Evolutionary conservation across 2,113 vertebrate species (phyloP).

Genomic region (Larimichthys crocea): DNA sequence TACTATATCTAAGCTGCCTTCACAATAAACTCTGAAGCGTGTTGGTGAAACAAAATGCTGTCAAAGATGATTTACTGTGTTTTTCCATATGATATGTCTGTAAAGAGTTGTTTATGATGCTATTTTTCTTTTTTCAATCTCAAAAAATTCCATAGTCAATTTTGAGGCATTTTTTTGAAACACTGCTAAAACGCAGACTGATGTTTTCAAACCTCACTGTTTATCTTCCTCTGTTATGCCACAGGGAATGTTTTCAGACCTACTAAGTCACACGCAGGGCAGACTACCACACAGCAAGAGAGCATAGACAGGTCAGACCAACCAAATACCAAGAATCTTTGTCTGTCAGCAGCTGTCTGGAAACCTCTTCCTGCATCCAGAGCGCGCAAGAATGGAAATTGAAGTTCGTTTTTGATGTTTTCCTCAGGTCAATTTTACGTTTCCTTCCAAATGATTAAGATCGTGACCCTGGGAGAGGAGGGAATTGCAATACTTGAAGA

Average conservation of each 20-base stretch:
- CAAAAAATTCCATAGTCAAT: background rate
- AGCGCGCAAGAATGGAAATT: conserved; percentile 65
- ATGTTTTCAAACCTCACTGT: conserved; percentile 67
- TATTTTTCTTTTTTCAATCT: conserved; percentile 19
- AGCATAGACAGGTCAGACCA: conserved; percentile 81
- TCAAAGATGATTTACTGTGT: conserved; percentile 1
- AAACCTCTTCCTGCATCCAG: conserved; percentile 72
- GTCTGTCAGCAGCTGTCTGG: conserved; percentile 79
- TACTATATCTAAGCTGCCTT: conserved; percentile 9
- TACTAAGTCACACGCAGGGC: conserved; percentile 71
- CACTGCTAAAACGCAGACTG: conserved; percentile 44
- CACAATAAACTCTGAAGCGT: background rate
- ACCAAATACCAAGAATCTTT: conserved; percentile 76
- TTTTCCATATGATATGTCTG: conserved; percentile 25
- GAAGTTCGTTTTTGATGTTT: conserved; percentile 73
- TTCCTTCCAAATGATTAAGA: conserved; percentile 68
- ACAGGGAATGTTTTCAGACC: conserved; percentile 77
- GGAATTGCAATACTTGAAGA: conserved; percentile 49
- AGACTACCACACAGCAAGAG: conserved; percentile 82
- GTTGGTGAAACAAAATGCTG: conserved; percentile 15
- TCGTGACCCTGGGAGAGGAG: conserved; percentile 52
- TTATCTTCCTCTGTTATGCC: conserved; percentile 72
- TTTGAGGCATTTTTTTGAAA: conserved; percentile 20
- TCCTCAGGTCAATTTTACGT: conserved; percentile 70
- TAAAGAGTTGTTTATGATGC: background rate